These are phyloP conservation scores for Hydrophis major DNA, from an alignment of 2,797 vertebrate genomes.

Conservation along the genomic window DNA sequence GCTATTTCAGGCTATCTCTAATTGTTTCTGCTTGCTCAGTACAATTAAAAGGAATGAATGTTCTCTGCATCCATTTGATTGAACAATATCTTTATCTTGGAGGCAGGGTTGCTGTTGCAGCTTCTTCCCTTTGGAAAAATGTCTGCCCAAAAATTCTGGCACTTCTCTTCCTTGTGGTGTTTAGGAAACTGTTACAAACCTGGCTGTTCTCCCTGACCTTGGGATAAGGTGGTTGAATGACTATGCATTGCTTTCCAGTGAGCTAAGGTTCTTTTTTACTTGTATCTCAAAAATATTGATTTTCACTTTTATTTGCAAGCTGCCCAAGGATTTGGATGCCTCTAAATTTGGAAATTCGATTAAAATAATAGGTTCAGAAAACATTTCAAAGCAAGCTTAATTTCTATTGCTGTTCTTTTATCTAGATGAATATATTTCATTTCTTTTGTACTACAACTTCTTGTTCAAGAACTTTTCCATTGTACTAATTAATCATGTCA, in stretches of 20 bases:
- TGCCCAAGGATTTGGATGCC: neutral
- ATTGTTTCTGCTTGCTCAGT: neutral
- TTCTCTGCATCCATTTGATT: neutral
- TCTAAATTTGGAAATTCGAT: neutral
- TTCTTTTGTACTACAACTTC: neutral
- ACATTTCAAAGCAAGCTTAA: neutral
- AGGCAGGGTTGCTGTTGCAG: neutral
- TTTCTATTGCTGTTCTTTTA: neutral
- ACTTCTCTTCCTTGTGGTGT: neutral
- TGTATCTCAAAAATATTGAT: neutral
- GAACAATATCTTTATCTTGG: neutral
- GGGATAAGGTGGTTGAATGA: neutral
- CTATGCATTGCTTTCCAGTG: neutral
- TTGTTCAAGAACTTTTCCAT: neutral
- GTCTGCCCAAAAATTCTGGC: neutral
- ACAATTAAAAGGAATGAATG: neutral
- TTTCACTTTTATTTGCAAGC: neutral
- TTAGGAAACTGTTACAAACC: neutral
- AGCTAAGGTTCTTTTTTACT: neutral
- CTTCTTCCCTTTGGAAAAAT: neutral
- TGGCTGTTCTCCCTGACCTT: neutral
- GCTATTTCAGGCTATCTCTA: neutral
- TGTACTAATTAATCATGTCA: neutral
- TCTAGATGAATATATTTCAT: neutral
- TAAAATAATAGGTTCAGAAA: neutral